These are phyloP conservation scores for Turritopsis rubra DNA, from an alignment of 30 jellyfish, hydroid and myxozoan genomes.

Conservation along the genomic window DNA sequence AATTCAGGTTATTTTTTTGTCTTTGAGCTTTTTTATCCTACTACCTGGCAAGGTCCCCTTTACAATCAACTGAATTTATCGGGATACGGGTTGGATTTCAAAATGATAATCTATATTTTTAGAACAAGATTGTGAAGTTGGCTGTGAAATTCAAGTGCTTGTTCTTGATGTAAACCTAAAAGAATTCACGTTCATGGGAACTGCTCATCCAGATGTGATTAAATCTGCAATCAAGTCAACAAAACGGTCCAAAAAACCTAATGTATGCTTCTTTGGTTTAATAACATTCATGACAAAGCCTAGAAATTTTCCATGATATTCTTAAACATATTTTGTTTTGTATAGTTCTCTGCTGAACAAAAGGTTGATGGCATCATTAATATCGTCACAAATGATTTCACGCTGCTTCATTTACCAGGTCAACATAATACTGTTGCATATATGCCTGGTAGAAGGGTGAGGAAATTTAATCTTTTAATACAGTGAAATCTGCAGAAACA, in stretches of 20 bases:
- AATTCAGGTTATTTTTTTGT: background rate
- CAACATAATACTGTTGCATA: constrained; percentile 5
- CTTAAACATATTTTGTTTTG: background rate
- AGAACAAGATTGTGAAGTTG: constrained; percentile 62
- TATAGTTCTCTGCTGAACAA: constrained; percentile 20
- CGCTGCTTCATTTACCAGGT: background rate
- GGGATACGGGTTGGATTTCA: background rate
- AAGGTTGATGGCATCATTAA: constrained; percentile 11
- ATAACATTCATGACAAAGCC: background rate
- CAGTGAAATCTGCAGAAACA: background rate
- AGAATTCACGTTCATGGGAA: constrained; percentile 28
- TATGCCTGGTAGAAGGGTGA: constrained; percentile 26
- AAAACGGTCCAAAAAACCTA: background rate
- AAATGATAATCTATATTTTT: background rate
- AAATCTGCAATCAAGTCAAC: background rate
- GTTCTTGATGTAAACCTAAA: constrained; percentile 49
- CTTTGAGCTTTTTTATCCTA: background rate
- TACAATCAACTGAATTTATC: background rate
- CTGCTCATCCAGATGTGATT: constrained; percentile 30
- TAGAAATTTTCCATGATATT: background rate
- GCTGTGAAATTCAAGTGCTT: constrained; percentile 39
- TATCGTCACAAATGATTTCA: background rate
- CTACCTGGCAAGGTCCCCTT: background rate
- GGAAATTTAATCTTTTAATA: background rate
- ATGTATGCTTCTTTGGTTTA: background rate